Base-by-base conservation (phyloP, 2,888 invertebrate species). In the Ecliptopera silaceata region DNA sequence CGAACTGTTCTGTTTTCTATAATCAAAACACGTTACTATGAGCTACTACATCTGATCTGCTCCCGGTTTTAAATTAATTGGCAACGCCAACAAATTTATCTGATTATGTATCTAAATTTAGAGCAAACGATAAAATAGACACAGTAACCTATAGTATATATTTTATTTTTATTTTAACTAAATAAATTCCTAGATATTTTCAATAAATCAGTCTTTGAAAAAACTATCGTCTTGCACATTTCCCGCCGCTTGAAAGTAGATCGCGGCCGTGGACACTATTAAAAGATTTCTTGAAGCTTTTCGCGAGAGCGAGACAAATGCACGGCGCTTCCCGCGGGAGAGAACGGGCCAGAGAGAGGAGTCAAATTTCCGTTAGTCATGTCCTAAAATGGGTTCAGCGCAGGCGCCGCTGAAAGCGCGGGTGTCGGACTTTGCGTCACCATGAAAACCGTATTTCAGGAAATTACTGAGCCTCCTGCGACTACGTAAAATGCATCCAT, bases 331-430 rank as follows among this genome's bases (percentile, higher is more conserved):
- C 86, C 84, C 84, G 79, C 85, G 84, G 81, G 91, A 87, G 87
- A 68, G 91, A 91, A 82, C 89, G 82, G 84, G 85, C 72, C 82
- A 79, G 86, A 87, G 82, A 86, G 88, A 86, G 90, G 91, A 88
- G 88, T 93, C 93, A 91, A 91, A 93, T 94, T 94, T 94, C 93
- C 92, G 91, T 92, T 92, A 92, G 92, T 93, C 92, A 93, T 94
- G 93, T 93, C 94, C 94, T 94, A 94, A 94, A 93, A 94, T 93
- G 94, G 94, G 92, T 88, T 88, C 91, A 92, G 84, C 88, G 84
- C 88, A 88, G 92, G 93, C 92, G 88, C 90, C 88, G 91, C 88
- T 87, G 88, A 88, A 88, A 86, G 90, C 88, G 89, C 88, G 91
- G 89, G 90, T 89, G 88, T 88, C 80, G 79, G 84, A 79, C 84